Conservation (phyloP, 1,140 invertebrate genomes). For the Cylas formicarius region DNA sequence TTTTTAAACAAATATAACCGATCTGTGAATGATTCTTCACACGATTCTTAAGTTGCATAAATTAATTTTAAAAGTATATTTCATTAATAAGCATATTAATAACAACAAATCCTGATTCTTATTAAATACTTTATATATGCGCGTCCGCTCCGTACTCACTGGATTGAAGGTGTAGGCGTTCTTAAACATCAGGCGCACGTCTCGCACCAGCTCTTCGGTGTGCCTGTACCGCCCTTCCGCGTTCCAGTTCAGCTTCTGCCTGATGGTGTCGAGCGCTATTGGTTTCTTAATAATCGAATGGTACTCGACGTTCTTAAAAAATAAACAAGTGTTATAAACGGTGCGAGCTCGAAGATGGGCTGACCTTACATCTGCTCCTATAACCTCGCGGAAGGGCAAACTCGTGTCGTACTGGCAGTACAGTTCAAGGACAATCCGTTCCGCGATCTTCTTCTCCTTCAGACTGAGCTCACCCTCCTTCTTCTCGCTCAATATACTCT, state of each 20-base stretch:
- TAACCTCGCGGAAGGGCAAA: constrained; percentile 77
- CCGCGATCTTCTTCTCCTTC: constrained; percentile 63
- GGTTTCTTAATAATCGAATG: constrained; percentile 69
- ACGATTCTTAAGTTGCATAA: no score
- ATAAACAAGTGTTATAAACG: constrained; percentile 13
- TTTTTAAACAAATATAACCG: no score
- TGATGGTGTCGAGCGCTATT: constrained; percentile 77
- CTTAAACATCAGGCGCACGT: constrained; percentile 79
- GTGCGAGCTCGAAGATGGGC: constrained; percentile 1
- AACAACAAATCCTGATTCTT: no score
- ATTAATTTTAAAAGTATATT: no score
- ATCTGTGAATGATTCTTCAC: no score
- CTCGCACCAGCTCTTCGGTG: constrained; percentile 68
- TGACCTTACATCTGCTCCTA: constrained; percentile 60
- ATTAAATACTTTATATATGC: no score
- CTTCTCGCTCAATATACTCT: constrained; percentile 45
- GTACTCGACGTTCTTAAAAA: constrained; percentile 64
- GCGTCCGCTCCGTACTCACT: constrained; percentile 55
- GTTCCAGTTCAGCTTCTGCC: constrained; percentile 66
- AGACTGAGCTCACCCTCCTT: constrained; percentile 48
- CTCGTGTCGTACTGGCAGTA: constrained; percentile 85
- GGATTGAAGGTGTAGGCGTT: constrained; percentile 80
- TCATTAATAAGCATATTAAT: no score
- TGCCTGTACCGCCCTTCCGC: constrained; percentile 65
- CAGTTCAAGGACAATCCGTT: constrained; percentile 78